Conservation (phyloP, 23 tunicate species). For the Ascidia mentula region DNA sequence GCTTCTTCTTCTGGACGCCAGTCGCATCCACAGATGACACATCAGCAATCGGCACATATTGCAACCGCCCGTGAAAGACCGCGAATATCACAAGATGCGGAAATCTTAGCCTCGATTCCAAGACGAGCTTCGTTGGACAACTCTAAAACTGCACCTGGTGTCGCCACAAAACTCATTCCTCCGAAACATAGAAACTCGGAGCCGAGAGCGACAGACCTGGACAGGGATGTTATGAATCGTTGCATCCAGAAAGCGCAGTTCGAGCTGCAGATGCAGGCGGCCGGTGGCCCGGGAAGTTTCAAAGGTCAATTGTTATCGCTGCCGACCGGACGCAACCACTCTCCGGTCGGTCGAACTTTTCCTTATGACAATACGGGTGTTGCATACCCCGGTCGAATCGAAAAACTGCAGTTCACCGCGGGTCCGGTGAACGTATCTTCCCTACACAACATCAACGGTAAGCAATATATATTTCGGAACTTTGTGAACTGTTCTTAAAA, state of each 20-base stretch:
- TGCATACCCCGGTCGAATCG: neutral
- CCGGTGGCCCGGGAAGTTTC: neutral
- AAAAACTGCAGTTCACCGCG: neutral
- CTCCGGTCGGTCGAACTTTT: neutral
- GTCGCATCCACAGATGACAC: neutral
- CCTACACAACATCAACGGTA: neutral
- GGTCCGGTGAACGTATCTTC: neutral
- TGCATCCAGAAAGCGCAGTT: constrained; percentile 74
- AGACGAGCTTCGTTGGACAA: neutral
- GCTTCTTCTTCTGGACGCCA: neutral
- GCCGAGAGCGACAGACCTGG: neutral
- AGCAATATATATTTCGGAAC: neutral
- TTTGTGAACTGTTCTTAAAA: neutral
- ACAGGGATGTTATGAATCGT: constrained; percentile 63
- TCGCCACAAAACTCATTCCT: neutral
- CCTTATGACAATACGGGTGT: neutral
- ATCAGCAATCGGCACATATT: neutral
- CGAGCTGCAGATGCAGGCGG: constrained; percentile 14
- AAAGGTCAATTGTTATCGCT: neutral
- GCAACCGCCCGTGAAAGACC: neutral
- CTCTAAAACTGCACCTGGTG: neutral
- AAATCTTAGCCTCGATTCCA: too few relatives aligned
- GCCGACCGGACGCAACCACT: neutral
- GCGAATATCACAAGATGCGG: too few relatives aligned
- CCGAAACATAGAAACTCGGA: neutral